Evolutionary conservation across 2,113 vertebrate species (phyloP).

Genomic region (Uria aalge): DNA sequence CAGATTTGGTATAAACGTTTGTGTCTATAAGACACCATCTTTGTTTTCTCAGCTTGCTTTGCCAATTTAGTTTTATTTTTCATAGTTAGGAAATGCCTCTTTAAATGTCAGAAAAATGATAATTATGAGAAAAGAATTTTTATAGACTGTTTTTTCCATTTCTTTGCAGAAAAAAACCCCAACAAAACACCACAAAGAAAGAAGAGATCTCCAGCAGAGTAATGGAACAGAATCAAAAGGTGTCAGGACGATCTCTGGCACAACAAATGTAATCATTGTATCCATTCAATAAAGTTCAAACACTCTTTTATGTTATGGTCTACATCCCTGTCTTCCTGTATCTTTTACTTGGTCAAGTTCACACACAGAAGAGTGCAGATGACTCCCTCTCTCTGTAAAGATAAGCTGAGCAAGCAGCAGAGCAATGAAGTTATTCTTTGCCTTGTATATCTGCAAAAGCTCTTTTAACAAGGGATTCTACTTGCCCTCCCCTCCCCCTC

Average conservation of each 20-base stretch:
- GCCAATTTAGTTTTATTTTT: not conserved
- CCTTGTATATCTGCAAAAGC: not conserved
- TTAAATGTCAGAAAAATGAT: not conserved
- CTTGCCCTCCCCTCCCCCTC: not conserved
- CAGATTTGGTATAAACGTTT: not conserved
- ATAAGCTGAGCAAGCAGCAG: not conserved
- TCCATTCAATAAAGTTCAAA: not conserved
- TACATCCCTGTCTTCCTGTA: not conserved
- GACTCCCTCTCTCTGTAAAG: not conserved
- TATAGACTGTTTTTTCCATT: not conserved
- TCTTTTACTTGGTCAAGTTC: not conserved
- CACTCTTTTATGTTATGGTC: too few species aligned
- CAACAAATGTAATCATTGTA: not conserved
- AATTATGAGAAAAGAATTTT: not conserved
- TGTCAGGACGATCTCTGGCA: not conserved
- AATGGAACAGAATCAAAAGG: not conserved
- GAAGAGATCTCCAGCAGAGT: not conserved
- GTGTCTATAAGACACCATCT: not conserved
- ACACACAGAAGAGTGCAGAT: not conserved
- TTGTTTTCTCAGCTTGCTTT: not conserved
- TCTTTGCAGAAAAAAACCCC: not conserved
- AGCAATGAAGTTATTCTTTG: not conserved
- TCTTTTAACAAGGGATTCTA: not conserved
- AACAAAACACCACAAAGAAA: not conserved
- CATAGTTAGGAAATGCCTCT: not conserved